Evolutionary conservation across 2,113 vertebrate species (phyloP).

Genomic region (Bettongia penicillata): DNA sequence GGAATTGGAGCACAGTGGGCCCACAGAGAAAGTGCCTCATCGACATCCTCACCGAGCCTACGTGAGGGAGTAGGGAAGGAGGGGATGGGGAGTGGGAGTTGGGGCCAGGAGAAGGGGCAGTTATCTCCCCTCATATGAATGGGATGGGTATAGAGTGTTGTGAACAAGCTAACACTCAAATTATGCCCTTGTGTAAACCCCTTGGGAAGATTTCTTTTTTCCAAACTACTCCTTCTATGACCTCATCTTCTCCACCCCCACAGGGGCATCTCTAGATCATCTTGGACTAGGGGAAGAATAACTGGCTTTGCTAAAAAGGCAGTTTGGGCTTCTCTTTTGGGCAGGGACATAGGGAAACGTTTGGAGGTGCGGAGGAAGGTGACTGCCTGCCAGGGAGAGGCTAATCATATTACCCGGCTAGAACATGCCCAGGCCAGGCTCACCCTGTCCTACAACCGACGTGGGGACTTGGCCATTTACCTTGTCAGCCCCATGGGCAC

Average conservation of each 20-base stretch:
- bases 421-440: conserved; percentile 95
- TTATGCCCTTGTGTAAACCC: neutral
- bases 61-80: conserved; percentile 79
- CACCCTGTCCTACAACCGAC: conserved; percentile 95
- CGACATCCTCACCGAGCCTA: conserved; percentile 91
- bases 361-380: conserved; percentile 90
- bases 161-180: neutral
- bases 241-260: neutral
- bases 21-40: conserved; percentile 93
- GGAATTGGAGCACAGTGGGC: conserved; percentile 94
- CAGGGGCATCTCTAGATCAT: neutral
- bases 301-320: neutral
- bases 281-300: neutral
- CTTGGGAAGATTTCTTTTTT: neutral
- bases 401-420: conserved; percentile 89
- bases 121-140: neutral
- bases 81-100: rapidly evolving
- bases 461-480: conserved; percentile 95
- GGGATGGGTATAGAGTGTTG: neutral
- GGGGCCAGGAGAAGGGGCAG: too few relatives aligned
- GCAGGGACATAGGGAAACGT: conserved; percentile 94
- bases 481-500: conserved; percentile 95
- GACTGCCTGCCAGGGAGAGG: conserved; percentile 89
- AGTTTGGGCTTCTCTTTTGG: rapidly evolving
- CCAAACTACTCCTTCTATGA: rapidly evolving